phyloP scores from a whole-genome alignment of 2,113 vertebrate genomes.

The Rana temporaria region DNA sequence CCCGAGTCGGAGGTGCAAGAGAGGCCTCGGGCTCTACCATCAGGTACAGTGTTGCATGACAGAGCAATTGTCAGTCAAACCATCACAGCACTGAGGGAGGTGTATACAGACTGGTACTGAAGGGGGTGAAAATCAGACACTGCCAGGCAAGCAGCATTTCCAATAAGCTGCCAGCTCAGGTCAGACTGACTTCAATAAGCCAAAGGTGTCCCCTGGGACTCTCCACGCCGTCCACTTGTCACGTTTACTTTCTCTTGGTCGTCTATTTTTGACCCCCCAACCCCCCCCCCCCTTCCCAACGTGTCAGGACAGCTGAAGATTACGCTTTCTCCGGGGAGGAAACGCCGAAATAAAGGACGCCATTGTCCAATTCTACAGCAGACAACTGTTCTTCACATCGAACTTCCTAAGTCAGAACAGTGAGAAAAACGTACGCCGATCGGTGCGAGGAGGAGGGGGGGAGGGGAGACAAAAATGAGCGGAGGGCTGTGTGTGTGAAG shows the following conservation, averaged over 20 bases:
- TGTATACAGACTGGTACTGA: too few relatives aligned
- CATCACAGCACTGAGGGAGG: too few relatives aligned
- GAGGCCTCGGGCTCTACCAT: too few relatives aligned
- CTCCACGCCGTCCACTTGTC: accelerated
- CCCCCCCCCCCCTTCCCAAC: constrained; percentile 61
- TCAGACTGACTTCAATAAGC: too few relatives aligned
- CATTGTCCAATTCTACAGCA: constrained; percentile 68
- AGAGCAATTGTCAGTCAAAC: too few relatives aligned
- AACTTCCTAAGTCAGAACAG: constrained; percentile 60
- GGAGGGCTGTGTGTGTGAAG: background rate
- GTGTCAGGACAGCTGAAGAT: constrained; percentile 65
- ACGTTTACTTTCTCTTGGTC: background rate
- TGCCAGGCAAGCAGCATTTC: too few relatives aligned
- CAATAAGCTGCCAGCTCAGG: too few relatives aligned
- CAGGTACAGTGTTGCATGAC: too few relatives aligned
- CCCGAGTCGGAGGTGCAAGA: too few relatives aligned
- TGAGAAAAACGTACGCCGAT: too few relatives aligned
- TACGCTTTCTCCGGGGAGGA: constrained; percentile 64
- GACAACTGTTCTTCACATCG: constrained; percentile 69
- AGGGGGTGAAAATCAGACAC: too few relatives aligned
- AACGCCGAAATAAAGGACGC: constrained; percentile 67
- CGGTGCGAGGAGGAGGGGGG: background rate
- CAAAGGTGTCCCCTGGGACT: accelerated
- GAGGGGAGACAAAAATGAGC: too few relatives aligned
- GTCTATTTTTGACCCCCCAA: constrained; percentile 14